Evolutionary conservation across 2,888 invertebrate species (phyloP).

Genomic region (Diloba caeruleocephala): DNA sequence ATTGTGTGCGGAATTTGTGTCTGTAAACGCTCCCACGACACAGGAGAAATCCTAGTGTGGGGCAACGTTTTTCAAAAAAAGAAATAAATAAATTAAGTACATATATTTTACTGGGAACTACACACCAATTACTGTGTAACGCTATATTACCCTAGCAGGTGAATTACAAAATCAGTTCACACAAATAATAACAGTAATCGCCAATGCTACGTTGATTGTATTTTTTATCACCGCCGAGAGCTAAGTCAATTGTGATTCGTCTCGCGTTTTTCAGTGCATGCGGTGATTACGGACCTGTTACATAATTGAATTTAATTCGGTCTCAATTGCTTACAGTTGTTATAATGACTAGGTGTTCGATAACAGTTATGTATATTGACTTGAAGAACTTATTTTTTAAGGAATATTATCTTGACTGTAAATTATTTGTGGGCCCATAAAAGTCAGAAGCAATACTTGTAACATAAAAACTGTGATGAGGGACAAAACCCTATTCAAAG

Average conservation of each 20-base stretch:
- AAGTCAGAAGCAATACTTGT: slow-evolving; percentile 37
- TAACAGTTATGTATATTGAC: slow-evolving; percentile 7
- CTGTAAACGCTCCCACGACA: no score
- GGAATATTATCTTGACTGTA: slow-evolving; percentile 18
- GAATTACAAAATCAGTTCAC: slow-evolving; percentile 11
- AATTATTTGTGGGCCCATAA: slow-evolving; percentile 37
- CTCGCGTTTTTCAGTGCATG: slow-evolving; percentile 8
- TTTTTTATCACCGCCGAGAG: slow-evolving; percentile 22
- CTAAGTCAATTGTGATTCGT: slow-evolving; percentile 17
- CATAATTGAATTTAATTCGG: slow-evolving; percentile 18
- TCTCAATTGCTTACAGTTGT: not conserved
- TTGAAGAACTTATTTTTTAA: slow-evolving; percentile 7
- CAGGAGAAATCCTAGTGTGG: no score
- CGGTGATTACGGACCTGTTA: slow-evolving; percentile 9
- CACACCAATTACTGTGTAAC: not conserved
- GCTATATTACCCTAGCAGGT: not conserved
- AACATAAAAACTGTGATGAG: slow-evolving; percentile 46
- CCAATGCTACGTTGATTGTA: slow-evolving; percentile 24
- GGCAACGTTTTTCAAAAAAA: no score
- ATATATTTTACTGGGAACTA: no score
- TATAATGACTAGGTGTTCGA: not conserved
- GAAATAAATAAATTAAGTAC: no score
- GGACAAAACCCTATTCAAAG: slow-evolving; percentile 40
- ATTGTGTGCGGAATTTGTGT: no score
- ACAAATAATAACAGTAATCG: slow-evolving; percentile 26